Evolutionary conservation across 2,888 invertebrate species (phyloP), one percentile per base, ranked within the genome.

Genomic region (Scaptodrosophila latifasciaeformis): DNA sequence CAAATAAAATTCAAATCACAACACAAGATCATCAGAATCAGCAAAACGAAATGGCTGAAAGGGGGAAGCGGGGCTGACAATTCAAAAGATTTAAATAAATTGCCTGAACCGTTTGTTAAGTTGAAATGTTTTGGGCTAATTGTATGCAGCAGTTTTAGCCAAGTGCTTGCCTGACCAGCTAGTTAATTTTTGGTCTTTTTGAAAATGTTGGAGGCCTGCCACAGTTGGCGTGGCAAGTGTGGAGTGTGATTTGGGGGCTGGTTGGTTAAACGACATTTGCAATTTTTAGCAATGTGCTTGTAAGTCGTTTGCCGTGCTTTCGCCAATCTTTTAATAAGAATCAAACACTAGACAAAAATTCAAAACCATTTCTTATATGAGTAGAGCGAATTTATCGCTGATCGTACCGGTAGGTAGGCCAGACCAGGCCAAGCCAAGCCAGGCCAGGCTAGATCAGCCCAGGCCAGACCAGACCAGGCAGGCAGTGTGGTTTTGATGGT

Each of bases 321-420:
- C 70, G 67, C 70, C 78, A 77, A 77, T 77, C 76, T 77, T 78
- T 78, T 78, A 78, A 81, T 77, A 81, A 79, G 75, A 79, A 81
- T 80, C 78, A 79, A 80, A 80, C 75, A 80, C 81, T 81, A 69
- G 67, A 71, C 75, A 65, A 65, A 76, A 76, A 76, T 79, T 69
- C 76, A 78, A 81, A 77, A 71, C 80, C 75, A 80, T 79, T 81
- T 71, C 75, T 67, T 71, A 80, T 72, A 79, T 76, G 70, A 79
- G 77, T 62, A 70, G 75, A 50, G 42, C 44, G 44, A 56, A 63
- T 70, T 79, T 79, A 81, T 79, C 80, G 65, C 79, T 74, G 80
- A 80, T 81, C 81, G 51, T 63, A 46, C 71, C 65, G 76, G 76
- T 77, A 77, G 76, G 76, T 76, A 70, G 37, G 37, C 15, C 24